phyloP scores from a whole-genome alignment of 1,140 invertebrate genomes.

The Alviniconcha marisindica region DNA sequence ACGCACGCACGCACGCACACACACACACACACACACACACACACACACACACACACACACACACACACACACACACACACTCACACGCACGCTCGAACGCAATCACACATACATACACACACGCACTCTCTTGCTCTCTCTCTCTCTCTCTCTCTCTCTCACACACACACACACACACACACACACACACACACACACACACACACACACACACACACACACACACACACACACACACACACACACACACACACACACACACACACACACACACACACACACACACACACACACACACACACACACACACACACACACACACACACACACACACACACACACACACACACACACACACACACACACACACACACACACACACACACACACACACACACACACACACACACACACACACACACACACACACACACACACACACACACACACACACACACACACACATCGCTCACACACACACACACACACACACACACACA shows the following conservation, averaged over 20 bases:
- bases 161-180: constrained; percentile 31
- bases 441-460: constrained; percentile 7
- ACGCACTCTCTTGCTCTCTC: background rate
- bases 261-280: constrained; percentile 2
- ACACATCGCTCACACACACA: constrained; percentile 3
- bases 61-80: constrained; percentile 9
- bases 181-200: constrained; percentile 22
- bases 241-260: constrained; percentile 11
- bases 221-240: constrained; percentile 31
- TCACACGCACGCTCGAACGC: background rate
- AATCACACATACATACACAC: background rate
- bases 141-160: background rate
- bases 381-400: background rate
- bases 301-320: constrained; percentile 31
- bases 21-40: constrained; percentile 31
- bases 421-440: background rate
- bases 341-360: constrained; percentile 11
- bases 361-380: background rate
- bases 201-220: constrained; percentile 6
- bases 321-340: constrained; percentile 35
- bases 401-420: too few relatives aligned
- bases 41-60: constrained; percentile 25
- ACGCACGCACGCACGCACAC: constrained; percentile 32
- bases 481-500: constrained; percentile 1
- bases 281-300: constrained; percentile 25